A percentile compares a stretch with the other conserved stretches of the same genome.
Evolutionary conservation across 2,888 invertebrate genomes (phyloP).

Genomic region (Polyommatus iphigenia): DNA sequence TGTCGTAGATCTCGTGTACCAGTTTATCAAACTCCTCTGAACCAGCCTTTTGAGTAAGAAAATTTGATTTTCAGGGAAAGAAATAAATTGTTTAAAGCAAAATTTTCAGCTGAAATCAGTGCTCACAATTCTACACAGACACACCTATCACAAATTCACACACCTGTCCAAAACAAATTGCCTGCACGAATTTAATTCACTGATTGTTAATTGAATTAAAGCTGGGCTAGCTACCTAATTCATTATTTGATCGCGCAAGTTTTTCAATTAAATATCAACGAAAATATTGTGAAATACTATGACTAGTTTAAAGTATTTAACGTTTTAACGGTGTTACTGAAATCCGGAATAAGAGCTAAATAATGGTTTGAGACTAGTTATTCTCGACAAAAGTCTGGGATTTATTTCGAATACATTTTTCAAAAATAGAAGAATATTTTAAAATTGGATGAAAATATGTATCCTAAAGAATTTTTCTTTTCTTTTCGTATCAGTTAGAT

Average conservation of each 20-base stretch:
- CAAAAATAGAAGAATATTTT: neutral
- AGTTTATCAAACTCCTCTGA: too few relatives aligned
- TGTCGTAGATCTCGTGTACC: too few relatives aligned
- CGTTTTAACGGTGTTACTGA: neutral
- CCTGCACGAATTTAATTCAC: neutral
- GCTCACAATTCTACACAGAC: neutral
- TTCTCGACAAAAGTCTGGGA: neutral
- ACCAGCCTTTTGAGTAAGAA: too few relatives aligned
- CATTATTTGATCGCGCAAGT: neutral
- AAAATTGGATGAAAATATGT: neutral
- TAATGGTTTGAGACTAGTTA: neutral
- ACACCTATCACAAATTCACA: neutral
- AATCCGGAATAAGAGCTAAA: neutral
- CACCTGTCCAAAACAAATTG: slow-evolving; percentile 5
- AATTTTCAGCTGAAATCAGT: neutral
- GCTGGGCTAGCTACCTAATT: neutral
- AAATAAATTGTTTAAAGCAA: too few relatives aligned
- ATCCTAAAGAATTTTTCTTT: neutral
- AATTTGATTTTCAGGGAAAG: too few relatives aligned
- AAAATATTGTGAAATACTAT: neutral
- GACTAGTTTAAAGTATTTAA: neutral
- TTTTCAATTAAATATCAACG: neutral
- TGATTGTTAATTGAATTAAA: neutral
- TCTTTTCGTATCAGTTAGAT: neutral
- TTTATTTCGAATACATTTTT: neutral